Percentiles rank a stretch among this genome's conserved stretches.
Evolutionary conservation across 2,113 vertebrate species (phyloP).

Genomic region (Cottus gobio): DNA sequence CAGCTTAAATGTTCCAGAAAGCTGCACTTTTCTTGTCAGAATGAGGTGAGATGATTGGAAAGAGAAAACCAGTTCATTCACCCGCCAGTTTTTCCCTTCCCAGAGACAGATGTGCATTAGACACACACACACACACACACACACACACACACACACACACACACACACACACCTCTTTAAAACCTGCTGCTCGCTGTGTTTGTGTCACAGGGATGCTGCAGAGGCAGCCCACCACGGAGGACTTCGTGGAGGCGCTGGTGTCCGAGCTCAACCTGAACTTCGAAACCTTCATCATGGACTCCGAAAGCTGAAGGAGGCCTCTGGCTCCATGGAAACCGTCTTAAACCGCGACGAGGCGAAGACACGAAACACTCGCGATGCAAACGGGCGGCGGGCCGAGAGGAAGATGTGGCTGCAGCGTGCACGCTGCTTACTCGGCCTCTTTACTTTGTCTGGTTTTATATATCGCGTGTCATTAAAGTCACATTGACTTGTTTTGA

Average conservation of each 20-base stretch:
- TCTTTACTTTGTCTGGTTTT: conserved; percentile 21
- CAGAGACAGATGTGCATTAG: conserved; percentile 2
- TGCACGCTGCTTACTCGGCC: not conserved
- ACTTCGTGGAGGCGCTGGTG: conserved; percentile 94
- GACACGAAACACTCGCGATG: not conserved
- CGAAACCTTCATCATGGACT: conserved; percentile 93
- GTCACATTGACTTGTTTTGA: conserved; percentile 46
- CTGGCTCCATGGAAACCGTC: not conserved
- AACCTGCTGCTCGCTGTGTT: conserved; percentile 1
- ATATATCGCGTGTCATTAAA: not conserved
- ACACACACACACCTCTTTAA: conserved; percentile 1
- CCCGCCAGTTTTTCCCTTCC: not conserved
- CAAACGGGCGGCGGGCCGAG: not conserved
- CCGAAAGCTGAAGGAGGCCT: conserved; percentile 78
- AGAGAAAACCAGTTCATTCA: conserved; percentile 3
- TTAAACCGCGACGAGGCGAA: conserved; percentile 1
- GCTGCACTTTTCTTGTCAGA: not conserved
- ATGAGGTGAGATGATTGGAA: conserved; percentile 15
- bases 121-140: conserved; percentile 16
- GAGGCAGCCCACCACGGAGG: conserved; percentile 90
- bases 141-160: conserved; percentile 2
- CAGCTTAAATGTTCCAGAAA: not conserved
- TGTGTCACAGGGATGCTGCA: conserved; percentile 91
- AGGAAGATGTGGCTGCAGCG: not conserved
- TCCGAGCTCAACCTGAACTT: conserved; percentile 93